These are phyloP conservation scores for Acanthopleura granulata DNA, from an alignment of 2,888 invertebrate genomes.

Conservation along the genomic window DNA sequence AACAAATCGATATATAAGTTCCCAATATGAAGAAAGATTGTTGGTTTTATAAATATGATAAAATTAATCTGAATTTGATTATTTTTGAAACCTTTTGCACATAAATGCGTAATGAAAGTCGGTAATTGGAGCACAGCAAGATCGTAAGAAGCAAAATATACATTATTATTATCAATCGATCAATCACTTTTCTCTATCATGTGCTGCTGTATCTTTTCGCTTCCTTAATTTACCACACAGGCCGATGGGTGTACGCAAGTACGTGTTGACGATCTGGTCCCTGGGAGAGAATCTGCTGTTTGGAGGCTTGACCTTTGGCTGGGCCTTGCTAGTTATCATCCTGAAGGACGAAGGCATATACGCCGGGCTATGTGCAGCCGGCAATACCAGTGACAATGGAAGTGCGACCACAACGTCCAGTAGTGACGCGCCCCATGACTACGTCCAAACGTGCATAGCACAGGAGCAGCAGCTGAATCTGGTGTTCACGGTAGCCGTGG, in stretches of 20 bases:
- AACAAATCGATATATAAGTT: too few species aligned
- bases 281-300: neutral
- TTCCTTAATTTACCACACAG: neutral
- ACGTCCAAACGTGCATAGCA: neutral
- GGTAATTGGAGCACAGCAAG: too few species aligned
- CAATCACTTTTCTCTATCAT: too few species aligned
- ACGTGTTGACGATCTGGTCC: neutral
- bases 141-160: too few species aligned
- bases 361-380: neutral
- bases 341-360: constrained; percentile 5
- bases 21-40: too few species aligned
- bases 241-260: neutral
- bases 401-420: neutral
- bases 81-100: too few species aligned
- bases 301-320: neutral
- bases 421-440: neutral
- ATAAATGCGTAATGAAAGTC: too few species aligned
- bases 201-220: too few species aligned
- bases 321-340: neutral
- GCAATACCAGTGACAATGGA: neutral
- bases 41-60: too few species aligned
- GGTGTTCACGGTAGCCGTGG: constrained; percentile 2
- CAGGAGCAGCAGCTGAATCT: neutral
- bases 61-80: too few species aligned
- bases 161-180: too few species aligned